Evolutionary conservation across 2,888 invertebrate species (phyloP).

Genomic region (Eilema sororculum): DNA sequence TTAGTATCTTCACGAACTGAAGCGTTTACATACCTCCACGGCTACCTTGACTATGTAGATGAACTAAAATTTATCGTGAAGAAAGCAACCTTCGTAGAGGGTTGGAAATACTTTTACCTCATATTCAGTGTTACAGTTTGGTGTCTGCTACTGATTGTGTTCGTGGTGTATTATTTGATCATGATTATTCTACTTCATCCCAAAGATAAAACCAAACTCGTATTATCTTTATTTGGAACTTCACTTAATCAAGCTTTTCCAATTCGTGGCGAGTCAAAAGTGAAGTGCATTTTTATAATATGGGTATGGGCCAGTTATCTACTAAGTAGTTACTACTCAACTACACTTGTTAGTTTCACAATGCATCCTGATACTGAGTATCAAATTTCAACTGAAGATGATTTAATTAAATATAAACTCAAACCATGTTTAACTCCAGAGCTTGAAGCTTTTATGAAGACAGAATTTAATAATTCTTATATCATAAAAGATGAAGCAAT

Average conservation of each 20-base stretch:
- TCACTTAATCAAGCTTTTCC: slow-evolving; percentile 19
- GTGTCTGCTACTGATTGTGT: slow-evolving; percentile 21
- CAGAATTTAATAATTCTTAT: neutral
- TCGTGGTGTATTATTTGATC: slow-evolving; percentile 14
- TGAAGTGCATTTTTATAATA: slow-evolving; percentile 43
- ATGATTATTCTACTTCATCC: slow-evolving; percentile 20
- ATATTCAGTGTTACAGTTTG: slow-evolving; percentile 34
- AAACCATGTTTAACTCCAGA: slow-evolving; percentile 16
- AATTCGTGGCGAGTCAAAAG: slow-evolving; percentile 11
- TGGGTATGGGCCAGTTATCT: slow-evolving; percentile 65
- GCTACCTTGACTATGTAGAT: slow-evolving; percentile 32
- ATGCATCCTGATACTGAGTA: slow-evolving; percentile 35
- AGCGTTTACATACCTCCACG: slow-evolving; percentile 28
- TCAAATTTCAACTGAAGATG: slow-evolving; percentile 39
- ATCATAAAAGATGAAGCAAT: neutral
- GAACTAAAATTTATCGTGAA: slow-evolving; percentile 30
- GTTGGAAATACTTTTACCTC: slow-evolving; percentile 50
- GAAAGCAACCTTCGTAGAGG: slow-evolving; percentile 16
- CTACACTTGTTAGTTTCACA: slow-evolving; percentile 52
- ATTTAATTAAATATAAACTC: slow-evolving; percentile 11
- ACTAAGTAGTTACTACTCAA: slow-evolving; percentile 51
- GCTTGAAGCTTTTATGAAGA: neutral
- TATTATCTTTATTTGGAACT: slow-evolving; percentile 23
- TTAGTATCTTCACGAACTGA: slow-evolving; percentile 17
- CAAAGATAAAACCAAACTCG: slow-evolving; percentile 20